Base-by-base conservation (phyloP, 2,888 invertebrate genomes). In the Pseudanteris insignis region DNA sequence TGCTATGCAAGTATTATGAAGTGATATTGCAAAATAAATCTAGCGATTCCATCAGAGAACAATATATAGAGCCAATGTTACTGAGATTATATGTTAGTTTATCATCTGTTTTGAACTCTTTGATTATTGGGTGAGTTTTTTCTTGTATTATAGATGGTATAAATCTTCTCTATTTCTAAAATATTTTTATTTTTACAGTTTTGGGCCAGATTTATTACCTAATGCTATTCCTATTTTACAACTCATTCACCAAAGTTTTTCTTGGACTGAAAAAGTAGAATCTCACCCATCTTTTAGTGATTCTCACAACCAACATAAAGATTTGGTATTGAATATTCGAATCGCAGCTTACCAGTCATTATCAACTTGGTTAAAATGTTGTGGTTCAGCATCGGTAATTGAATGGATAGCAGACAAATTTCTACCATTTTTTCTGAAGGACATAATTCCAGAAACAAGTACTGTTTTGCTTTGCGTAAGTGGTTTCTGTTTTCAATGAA, bases 261-360 rank as follows among this genome's bases (percentile, higher is more conserved):
- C 69, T 26, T 78, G 77, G 76, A 73, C 72, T 5, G 67, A 68
- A 21, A 62, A n/a, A n/a, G n/a, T n/a, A n/a, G n/a, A n/a, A n/a
- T n/a, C n/a, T n/a, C n/a, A n/a, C n/a, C n/a, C n/a, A n/a, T n/a
- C n/a, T n/a, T n/a, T n/a, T n/a, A n/a, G n/a, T n/a, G n/a, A n/a
- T n/a, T n/a, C n/a, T n/a, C n/a, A n/a, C n/a, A n/a, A n/a, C n/a
- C n/a, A n/a, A n/a, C n/a, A n/a, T n/a, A n/a, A n/a, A n/a, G n/a
- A n/a, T n/a, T n/a, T n/a, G n/a, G n/a, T n/a, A n/a, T n/a, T n/a
- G n/a, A 69, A 63, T 46, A 53, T 75, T 2, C 67, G 70, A 55
- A 65, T 72, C 24, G 58, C 62, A 4, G 65, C 68, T 25, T 79
- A 79, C 46, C 70, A 73, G 58, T 70, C 71, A 50, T 61, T 79